phyloP scores from a whole-genome alignment of 53 echinoderm and acorn worm species.

The Astropecten irregularis region DNA sequence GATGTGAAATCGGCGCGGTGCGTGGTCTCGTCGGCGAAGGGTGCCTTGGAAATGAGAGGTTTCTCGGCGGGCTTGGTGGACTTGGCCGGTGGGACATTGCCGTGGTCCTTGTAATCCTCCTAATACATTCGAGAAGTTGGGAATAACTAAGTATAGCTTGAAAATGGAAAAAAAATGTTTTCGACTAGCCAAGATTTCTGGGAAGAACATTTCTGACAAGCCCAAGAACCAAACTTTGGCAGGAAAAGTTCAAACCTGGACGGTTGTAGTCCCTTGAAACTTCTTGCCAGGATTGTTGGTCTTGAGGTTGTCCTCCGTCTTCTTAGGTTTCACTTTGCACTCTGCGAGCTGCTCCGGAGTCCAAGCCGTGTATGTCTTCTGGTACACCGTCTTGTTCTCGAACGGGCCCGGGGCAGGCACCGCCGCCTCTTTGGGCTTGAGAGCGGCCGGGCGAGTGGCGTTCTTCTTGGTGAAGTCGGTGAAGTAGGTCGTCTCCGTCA shows the following conservation, averaged over 20 bases:
- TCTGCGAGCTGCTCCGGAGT: conserved; percentile 54
- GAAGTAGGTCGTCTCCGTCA: conserved; percentile 72
- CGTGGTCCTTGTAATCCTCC: conserved; percentile 85
- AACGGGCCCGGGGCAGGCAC: conserved; percentile 60
- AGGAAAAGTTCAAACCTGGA: too few species aligned
- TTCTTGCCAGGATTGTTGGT: not conserved
- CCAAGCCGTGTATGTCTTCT: conserved; percentile 73
- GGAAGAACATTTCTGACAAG: too few species aligned
- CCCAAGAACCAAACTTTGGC: too few species aligned
- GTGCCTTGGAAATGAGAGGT: conserved; percentile 29
- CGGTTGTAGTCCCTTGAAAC: conserved; percentile 79
- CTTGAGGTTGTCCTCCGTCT: conserved; percentile 78
- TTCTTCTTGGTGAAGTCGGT: conserved; percentile 69
- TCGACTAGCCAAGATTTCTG: too few species aligned
- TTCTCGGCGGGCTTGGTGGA: conserved; percentile 77
- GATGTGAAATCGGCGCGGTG: conserved; percentile 83
- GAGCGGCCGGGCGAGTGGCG: conserved; percentile 59
- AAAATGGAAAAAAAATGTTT: too few species aligned
- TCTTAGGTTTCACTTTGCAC: conserved; percentile 61
- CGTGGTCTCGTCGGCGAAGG: conserved; percentile 76
- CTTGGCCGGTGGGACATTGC: conserved; percentile 76
- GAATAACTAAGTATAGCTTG: too few species aligned
- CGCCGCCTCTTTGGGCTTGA: conserved; percentile 66
- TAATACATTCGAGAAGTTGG: conserved; percentile 13
- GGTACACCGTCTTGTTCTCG: conserved; percentile 72